Conservation (phyloP, 2,888 invertebrate genomes). For the Branchellion lobata region DNA sequence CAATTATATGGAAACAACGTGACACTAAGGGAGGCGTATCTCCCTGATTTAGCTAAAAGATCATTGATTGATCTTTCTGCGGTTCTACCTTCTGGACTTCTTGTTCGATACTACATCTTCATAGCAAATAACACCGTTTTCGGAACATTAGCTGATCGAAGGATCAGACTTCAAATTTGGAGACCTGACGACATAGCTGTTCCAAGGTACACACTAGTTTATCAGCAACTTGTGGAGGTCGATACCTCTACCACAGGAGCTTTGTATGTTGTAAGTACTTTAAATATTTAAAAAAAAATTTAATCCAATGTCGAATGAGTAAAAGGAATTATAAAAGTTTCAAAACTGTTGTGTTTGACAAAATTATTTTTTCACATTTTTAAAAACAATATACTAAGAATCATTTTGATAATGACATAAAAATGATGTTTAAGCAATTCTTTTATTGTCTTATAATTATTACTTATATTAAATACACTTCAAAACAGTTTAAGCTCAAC, state of each 20-base stretch:
- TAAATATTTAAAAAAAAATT: neutral
- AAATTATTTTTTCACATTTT: neutral
- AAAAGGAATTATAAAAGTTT: too few species aligned
- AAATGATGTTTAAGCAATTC: too few species aligned
- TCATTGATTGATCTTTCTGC: conserved; percentile 50
- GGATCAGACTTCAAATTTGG: conserved; percentile 51
- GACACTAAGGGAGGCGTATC: conserved; percentile 42
- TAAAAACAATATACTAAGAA: neutral
- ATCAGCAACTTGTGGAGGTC: conserved; percentile 41
- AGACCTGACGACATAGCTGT: conserved; percentile 39
- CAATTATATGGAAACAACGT: conserved; percentile 50
- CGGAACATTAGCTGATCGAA: neutral
- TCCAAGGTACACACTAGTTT: conserved; percentile 45
- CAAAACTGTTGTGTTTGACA: too few species aligned
- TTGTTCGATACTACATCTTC: conserved; percentile 48
- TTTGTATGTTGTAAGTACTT: conserved; percentile 48
- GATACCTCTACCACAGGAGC: conserved; percentile 39
- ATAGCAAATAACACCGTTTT: conserved; percentile 43
- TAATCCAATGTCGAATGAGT: neutral
- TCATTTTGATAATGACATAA: too few species aligned
- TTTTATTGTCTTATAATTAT: too few species aligned
- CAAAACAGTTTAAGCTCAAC: conserved; percentile 45
- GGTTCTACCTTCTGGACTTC: conserved; percentile 46
- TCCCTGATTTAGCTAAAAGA: conserved; percentile 46
- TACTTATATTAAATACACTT: neutral